phyloP scores from a whole-genome alignment of 2,797 vertebrate species.

The Toxotes lorentzi region DNA sequence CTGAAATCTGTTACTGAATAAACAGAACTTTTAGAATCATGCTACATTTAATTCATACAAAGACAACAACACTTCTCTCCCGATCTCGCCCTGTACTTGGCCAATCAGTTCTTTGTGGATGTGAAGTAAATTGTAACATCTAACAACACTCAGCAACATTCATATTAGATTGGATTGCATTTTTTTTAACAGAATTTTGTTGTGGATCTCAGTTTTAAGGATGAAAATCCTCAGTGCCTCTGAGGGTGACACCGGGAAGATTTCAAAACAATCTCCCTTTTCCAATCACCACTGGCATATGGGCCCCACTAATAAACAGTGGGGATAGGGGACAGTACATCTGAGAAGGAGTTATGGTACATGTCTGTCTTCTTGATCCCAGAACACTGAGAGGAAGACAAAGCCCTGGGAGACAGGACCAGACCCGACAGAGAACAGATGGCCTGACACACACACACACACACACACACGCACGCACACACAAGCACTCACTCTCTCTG shows the following conservation, averaged over 20 bases:
- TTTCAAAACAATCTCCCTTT: slow-evolving; percentile 28
- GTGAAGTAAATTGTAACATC: not conserved
- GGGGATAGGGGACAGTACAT: slow-evolving; percentile 50
- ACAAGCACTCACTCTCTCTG: not conserved
- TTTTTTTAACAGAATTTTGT: not conserved
- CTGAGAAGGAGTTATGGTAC: slow-evolving; percentile 57
- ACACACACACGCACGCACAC: slow-evolving; percentile 31
- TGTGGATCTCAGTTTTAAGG: not conserved
- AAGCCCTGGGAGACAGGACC: slow-evolving; percentile 70
- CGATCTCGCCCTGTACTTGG: not conserved
- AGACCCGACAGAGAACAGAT: slow-evolving; percentile 79
- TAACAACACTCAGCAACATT: not conserved
- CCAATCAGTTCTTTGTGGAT: not conserved
- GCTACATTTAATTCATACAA: not conserved
- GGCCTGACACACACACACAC: slow-evolving; percentile 60
- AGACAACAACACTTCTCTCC: not conserved
- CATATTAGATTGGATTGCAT: not conserved
- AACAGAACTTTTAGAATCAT: not conserved
- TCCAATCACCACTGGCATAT: slow-evolving; percentile 42
- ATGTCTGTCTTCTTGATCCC: slow-evolving; percentile 65
- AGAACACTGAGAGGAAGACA: slow-evolving; percentile 66
- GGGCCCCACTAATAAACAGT: slow-evolving; percentile 49
- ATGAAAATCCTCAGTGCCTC: not conserved
- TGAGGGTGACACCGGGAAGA: slow-evolving; percentile 9
- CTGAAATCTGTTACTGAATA: slow-evolving; percentile 1